Conservation (phyloP, 2,888 invertebrate genomes). For the Thereva unica region DNA sequence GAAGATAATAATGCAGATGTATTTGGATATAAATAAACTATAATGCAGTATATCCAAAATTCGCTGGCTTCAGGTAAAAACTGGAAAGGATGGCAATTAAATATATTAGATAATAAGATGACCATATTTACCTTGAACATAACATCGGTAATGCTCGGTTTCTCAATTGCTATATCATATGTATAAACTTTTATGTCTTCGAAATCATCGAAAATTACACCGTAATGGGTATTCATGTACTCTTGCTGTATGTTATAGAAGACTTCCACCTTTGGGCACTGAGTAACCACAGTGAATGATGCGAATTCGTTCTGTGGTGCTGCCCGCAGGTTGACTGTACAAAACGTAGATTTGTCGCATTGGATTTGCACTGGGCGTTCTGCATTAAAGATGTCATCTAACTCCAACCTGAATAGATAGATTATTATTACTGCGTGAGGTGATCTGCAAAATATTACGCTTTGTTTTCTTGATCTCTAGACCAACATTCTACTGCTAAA, state of each 20-base stretch:
- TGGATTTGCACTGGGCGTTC: constrained; percentile 49
- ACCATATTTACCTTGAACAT: constrained; percentile 21
- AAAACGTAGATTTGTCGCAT: constrained; percentile 37
- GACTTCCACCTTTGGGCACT: constrained; percentile 51
- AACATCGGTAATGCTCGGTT: constrained; percentile 40
- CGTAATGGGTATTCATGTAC: constrained; percentile 52
- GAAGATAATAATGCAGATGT: constrained; percentile 29
- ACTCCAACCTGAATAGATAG: constrained; percentile 46
- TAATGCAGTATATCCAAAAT: constrained; percentile 53
- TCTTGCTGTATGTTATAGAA: constrained; percentile 51
- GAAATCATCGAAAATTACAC: constrained; percentile 46
- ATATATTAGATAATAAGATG: neutral
- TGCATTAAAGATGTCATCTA: constrained; percentile 50
- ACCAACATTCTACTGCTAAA: no score
- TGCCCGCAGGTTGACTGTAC: constrained; percentile 50
- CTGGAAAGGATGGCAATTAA: neutral
- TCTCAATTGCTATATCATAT: constrained; percentile 52
- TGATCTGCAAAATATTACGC: no score
- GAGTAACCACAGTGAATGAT: constrained; percentile 51
- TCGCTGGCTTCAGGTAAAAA: constrained; percentile 43
- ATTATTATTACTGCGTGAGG: neutral
- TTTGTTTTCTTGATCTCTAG: no score
- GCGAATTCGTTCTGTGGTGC: constrained; percentile 49
- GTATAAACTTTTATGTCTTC: constrained; percentile 49
- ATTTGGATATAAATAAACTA: constrained; percentile 45